Conservation (phyloP, 2,113 vertebrate species). For the Passerina amoena region DNA sequence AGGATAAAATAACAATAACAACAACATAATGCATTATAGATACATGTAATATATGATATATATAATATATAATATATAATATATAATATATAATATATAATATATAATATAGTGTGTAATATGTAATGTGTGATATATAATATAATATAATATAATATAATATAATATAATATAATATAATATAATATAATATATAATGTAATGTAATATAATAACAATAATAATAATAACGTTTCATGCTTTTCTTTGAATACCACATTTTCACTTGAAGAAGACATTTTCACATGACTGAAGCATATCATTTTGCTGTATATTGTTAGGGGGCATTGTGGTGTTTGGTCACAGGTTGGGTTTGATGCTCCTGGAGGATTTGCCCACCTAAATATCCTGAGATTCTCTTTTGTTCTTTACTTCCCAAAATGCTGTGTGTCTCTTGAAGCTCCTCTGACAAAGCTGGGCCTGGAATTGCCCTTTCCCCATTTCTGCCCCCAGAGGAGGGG, state of each 20-base stretch:
- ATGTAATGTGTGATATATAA: neutral
- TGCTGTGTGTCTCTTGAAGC: fast-evolving
- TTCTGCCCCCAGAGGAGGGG: fast-evolving
- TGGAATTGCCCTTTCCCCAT: fast-evolving
- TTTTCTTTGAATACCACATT: neutral
- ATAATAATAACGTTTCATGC: fast-evolving
- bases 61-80: neutral
- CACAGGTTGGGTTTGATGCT: neutral
- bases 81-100: neutral
- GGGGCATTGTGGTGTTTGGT: neutral
- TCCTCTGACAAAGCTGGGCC: neutral
- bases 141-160: neutral
- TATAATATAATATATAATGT: no score
- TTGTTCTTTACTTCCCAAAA: neutral
- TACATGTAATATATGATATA: no score
- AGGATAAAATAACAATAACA: neutral
- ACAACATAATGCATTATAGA: no score
- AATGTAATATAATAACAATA: no score
- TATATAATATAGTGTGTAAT: no score
- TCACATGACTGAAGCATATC: fast-evolving
- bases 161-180: neutral
- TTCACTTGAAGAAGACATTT: neutral
- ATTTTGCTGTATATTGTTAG: fast-evolving
- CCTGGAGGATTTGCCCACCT: neutral
- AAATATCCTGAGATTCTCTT: fast-evolving